Evolutionary conservation across 2,113 vertebrate species (phyloP), one percentile per base, ranked within the genome.

Genomic region (Sylvia atricapilla): DNA sequence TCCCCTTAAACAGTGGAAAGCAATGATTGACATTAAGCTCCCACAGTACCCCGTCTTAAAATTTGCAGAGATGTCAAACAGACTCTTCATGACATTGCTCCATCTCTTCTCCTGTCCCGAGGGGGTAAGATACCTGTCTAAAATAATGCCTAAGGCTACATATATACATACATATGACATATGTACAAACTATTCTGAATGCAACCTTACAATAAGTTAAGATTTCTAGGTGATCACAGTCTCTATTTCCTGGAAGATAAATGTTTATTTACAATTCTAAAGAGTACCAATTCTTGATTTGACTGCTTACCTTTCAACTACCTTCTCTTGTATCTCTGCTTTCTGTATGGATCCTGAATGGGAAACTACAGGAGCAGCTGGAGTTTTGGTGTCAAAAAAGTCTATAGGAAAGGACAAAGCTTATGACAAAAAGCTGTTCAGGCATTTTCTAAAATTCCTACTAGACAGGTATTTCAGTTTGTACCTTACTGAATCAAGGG

Each of bases 261-360:
- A 35, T 2, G 2, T 33, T 46, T 67, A 37, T 20, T 94, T 84
- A 50, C 19, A 9, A 0, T 76, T 90, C 33, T 53, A 55, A 47
- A 52, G 84, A 44, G 8, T 25, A 66, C 25, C 30, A 43, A 2
- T 28, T 55, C 30, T 62, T 84, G 7, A 66, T 74, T 7, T 46
- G 27, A 39, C 39, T 85, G 41, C 94, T 95, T 95, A 98, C 98
- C 98, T 99, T 80, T 99, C 98, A 2, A 97, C 44, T 59, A 70
- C 55, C 75, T 98, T 99, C 79, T 98, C 98, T 15, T 98, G 97
- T 41, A 96, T 80, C 37, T 99, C 98, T 70, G 99, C 97, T 96
- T 99, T 99, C 73, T 98, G 98, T 91, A 99, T 98, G 33, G 99
- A 99, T 28, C 99, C 99, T 2, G 99, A 99, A 86, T 99, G 99